phyloP scores from a whole-genome alignment of 2,113 vertebrate species.

The Daubentonia madagascariensis region DNA sequence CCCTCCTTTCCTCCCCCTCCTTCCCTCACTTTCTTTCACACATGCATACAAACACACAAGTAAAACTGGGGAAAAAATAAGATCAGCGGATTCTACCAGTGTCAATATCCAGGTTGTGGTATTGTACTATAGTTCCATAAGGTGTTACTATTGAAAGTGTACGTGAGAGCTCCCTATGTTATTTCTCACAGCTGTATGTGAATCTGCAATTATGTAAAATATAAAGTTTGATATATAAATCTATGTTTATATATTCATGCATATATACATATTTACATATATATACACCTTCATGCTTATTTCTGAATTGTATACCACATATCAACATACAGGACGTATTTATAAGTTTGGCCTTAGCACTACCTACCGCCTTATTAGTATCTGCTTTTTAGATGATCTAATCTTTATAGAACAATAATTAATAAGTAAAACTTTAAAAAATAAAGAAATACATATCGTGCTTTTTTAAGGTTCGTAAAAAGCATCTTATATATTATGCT shows the following conservation, averaged over 20 bases:
- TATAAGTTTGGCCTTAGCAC: not conserved
- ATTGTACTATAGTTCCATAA: not conserved
- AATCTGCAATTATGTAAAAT: not conserved
- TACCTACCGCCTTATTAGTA: not conserved
- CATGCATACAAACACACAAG: not conserved
- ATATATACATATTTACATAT: not conserved
- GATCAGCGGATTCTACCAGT: not conserved
- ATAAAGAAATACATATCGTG: not conserved
- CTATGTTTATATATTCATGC: not conserved
- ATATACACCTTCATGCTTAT: not conserved
- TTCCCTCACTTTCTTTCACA: not conserved
- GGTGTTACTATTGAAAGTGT: not conserved
- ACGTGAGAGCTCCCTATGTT: not conserved
- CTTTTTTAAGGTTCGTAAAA: not conserved
- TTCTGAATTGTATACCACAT: not conserved
- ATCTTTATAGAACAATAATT: not conserved
- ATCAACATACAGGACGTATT: not conserved
- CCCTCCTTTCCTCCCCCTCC: too few species aligned
- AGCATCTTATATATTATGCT: not conserved
- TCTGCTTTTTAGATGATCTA: not conserved
- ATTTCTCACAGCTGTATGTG: too few species aligned
- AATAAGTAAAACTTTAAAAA: not conserved
- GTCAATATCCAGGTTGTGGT: not conserved
- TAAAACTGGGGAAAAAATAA: not conserved
- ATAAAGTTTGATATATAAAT: not conserved